Percentiles rank a stretch among this genome's conserved stretches.
These are phyloP conservation scores for Diogma glabrata DNA, from an alignment of 2,888 invertebrate species.

Conservation along the genomic window DNA sequence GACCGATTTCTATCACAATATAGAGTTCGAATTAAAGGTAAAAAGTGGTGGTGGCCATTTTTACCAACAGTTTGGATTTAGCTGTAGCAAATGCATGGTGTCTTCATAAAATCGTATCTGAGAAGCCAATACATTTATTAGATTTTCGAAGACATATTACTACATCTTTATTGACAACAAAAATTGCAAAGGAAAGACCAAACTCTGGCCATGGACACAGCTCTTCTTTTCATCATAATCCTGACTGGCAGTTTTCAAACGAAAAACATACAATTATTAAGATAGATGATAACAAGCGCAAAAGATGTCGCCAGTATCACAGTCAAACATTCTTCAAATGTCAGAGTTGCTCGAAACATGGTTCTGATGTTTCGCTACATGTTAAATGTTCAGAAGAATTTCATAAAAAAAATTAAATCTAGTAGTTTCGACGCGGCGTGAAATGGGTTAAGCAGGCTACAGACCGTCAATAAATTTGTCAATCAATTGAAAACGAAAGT, in stretches of 20 bases:
- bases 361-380: too few relatives aligned
- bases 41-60: neutral
- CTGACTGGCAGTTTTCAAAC: neutral
- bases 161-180: neutral
- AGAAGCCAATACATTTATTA: neutral
- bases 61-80: neutral
- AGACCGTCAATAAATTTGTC: too few relatives aligned
- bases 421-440: too few relatives aligned
- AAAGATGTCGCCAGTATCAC: neutral
- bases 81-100: neutral
- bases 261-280: neutral
- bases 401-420: too few relatives aligned
- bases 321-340: neutral
- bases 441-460: too few relatives aligned
- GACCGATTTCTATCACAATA: neutral
- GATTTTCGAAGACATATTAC: neutral
- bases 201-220: neutral
- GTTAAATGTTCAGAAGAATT: too few relatives aligned
- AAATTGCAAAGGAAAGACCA: neutral
- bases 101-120: neutral
- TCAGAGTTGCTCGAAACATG: neutral
- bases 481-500: too few relatives aligned
- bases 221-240: neutral
- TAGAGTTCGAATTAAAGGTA: neutral
- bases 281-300: too few relatives aligned